Evolutionary conservation across 1,140 invertebrate species (phyloP).

Genomic region (Periplaneta americana): DNA sequence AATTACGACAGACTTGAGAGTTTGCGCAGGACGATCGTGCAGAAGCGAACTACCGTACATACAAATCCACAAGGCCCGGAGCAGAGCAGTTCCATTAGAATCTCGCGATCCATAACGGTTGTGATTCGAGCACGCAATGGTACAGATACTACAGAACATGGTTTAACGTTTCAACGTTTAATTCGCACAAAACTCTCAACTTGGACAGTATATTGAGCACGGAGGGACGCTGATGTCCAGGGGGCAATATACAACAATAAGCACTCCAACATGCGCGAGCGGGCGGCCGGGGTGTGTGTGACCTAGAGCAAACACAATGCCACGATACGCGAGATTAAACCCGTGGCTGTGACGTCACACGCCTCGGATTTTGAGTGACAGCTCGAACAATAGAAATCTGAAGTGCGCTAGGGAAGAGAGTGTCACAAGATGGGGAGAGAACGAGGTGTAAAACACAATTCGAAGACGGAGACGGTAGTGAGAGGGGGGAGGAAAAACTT

Average conservation of each 20-base stretch:
- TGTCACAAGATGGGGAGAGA: neutral
- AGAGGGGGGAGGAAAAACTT: neutral
- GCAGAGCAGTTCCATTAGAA: no score
- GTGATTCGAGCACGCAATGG: no score
- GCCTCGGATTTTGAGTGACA: neutral
- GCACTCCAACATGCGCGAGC: neutral
- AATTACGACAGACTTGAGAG: no score
- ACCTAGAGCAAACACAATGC: no score
- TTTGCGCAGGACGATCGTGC: no score
- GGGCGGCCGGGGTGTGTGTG: neutral
- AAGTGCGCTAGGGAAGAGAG: neutral
- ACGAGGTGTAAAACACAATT: neutral
- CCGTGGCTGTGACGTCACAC: neutral
- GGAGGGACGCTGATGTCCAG: neutral
- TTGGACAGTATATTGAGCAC: neutral
- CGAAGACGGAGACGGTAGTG: neutral
- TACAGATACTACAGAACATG: no score
- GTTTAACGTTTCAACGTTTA: neutral
- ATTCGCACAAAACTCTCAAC: neutral
- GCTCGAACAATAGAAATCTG: neutral
- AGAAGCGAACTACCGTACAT: no score
- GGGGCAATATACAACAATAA: neutral
- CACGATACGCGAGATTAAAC: neutral
- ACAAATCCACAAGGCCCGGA: no score
- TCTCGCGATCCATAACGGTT: no score